These are phyloP conservation scores for Cheilosia grossa DNA, from an alignment of 2,888 invertebrate species.

Conservation along the genomic window DNA sequence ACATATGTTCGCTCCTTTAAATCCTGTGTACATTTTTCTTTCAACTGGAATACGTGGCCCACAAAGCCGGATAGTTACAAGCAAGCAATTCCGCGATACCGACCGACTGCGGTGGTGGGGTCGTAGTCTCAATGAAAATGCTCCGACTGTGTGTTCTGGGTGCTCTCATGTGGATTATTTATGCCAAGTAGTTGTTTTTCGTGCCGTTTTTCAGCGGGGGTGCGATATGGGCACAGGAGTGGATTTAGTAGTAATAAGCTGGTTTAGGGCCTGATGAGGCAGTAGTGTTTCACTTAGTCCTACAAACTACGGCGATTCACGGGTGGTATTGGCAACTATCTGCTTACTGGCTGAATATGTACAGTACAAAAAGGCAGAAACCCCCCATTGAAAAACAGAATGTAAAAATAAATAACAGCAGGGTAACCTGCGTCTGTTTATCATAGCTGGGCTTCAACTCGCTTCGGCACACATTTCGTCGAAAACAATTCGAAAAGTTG, in stretches of 20 bases:
- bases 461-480: too few relatives aligned
- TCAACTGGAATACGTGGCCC: conserved; percentile 20
- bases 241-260: conserved; percentile 4
- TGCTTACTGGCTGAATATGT: too few relatives aligned
- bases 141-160: conserved; percentile 30
- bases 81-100: background rate
- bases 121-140: conserved; percentile 40
- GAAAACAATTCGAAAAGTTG: too few relatives aligned
- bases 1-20: conserved; percentile 67
- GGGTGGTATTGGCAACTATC: too few relatives aligned
- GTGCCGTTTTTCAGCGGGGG: background rate
- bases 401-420: too few relatives aligned
- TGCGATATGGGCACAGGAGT: conserved; percentile 11
- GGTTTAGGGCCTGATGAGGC: background rate
- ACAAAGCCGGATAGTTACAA: conserved; percentile 3
- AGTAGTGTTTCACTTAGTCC: too few relatives aligned
- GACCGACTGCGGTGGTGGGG: background rate
- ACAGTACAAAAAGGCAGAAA: too few relatives aligned
- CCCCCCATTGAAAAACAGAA: too few relatives aligned
- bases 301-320: too few relatives aligned
- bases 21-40: conserved; percentile 53
- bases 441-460: too few relatives aligned
- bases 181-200: conserved; percentile 31
- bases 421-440: too few relatives aligned
- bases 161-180: conserved; percentile 48